Base-by-base conservation (phyloP, 2,888 invertebrate species). In the Baronia brevicornis region DNA sequence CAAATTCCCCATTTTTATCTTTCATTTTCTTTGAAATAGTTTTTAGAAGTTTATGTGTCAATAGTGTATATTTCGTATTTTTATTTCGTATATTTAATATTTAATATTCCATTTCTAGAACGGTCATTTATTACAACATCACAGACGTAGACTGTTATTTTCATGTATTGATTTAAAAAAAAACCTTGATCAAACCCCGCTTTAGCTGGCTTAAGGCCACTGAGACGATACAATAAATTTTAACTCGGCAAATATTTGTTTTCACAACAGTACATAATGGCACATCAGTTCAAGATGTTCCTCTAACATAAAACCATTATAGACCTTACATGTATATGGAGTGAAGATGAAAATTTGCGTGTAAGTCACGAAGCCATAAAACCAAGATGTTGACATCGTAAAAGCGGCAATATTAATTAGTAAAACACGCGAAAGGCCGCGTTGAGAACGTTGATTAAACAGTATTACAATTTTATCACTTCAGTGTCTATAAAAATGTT, bases 321-420 rank as follows among this genome's bases (percentile, higher is more conserved):
- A 10, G 5, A 1, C 1, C 1, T 6, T n/a, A 12, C 3, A 1
- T 0, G 20, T 28, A 28, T n/a, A n/a, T n/a, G n/a, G n/a, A n/a
- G n/a, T n/a, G n/a, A n/a, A 20, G 20, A 13, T n/a, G 13, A 19
- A 7, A 6, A 20, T 28, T 28, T 9, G 20, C 8, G 3, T 11
- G 5, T n/a, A n/a, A n/a, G n/a, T n/a, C n/a, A n/a, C n/a, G n/a
- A n/a, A 3, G 7, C 6, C 5, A 6, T 11, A 12, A 10, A n/a
- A 3, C 1, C 3, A 25, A 23, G 8, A 24, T 33, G 28, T 33
- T 33, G 33, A 28, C 33, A 28, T 33, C 18, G 8, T 28, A 28
- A 33, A 23, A 18, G 19, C n/a, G 12, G 7, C 7, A 7, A 7
- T 15, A 9, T 33, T 33, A 27, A 33, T 33, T 33, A 21, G 26